Percentiles rank a stretch among this genome's conserved stretches.
These are phyloP conservation scores for Uropetala carovei DNA, from an alignment of 2,888 invertebrate species.

Conservation along the genomic window DNA sequence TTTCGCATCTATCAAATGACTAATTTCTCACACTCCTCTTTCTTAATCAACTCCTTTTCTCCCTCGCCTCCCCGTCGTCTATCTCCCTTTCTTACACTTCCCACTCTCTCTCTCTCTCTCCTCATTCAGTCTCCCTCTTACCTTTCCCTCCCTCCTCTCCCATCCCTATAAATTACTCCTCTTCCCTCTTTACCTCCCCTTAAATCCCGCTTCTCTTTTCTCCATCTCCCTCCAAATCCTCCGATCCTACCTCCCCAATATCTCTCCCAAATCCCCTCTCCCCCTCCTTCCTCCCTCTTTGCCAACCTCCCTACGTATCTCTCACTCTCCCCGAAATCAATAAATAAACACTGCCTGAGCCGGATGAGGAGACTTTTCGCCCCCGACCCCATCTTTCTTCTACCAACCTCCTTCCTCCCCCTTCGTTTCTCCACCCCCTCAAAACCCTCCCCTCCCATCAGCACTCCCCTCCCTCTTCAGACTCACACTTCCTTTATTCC, in stretches of 20 bases:
- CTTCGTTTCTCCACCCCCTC: neutral
- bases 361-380: conserved; percentile 50
- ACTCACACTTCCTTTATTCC: neutral
- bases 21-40: neutral
- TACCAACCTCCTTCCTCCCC: neutral
- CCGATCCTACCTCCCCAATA: neutral
- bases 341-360: conserved; percentile 62
- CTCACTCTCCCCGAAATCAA: conserved; percentile 43
- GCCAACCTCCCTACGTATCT: neutral
- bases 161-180: neutral
- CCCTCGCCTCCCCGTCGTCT: neutral
- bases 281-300: neutral
- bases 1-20: neutral
- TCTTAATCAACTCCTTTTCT: neutral
- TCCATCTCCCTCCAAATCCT: neutral
- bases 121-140: neutral
- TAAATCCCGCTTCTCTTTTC: neutral
- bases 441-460: neutral
- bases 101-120: neutral
- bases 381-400: neutral
- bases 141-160: neutral
- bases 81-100: neutral
- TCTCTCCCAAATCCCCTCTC: conserved; percentile 10
- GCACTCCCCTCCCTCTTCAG: neutral
- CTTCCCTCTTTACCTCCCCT: neutral